Evolutionary conservation across 2,888 invertebrate genomes (phyloP).

Genomic region (Brachypalpus laphriformis): DNA sequence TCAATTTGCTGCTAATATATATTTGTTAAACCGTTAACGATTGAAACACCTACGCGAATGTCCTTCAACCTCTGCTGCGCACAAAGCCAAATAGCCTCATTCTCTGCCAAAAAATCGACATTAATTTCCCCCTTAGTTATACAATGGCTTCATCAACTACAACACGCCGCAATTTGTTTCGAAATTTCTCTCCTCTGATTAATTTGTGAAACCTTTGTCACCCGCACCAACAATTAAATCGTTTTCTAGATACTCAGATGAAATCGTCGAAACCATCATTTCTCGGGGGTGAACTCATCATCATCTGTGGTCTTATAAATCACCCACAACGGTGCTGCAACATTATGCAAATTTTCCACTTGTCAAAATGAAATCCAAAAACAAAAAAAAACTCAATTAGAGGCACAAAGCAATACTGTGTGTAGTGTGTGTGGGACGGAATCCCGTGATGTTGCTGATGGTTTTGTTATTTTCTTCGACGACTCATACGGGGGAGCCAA

Average conservation of each 20-base stretch:
- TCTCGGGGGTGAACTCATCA: conserved; percentile 3
- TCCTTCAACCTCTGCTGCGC: conserved; percentile 26
- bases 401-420: not conserved
- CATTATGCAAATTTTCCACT: conserved; percentile 65
- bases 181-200: conserved; percentile 51
- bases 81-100: conserved; percentile 6
- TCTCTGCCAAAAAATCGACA: conserved; percentile 27
- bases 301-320: conserved; percentile 55
- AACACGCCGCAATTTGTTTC: conserved; percentile 45
- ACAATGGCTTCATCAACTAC: conserved; percentile 41
- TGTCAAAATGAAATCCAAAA: conserved; percentile 42
- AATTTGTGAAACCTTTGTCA: conserved; percentile 61
- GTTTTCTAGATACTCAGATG: conserved; percentile 20
- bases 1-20: not conserved
- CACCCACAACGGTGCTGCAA: conserved; percentile 43
- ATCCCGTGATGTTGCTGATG: conserved; percentile 28
- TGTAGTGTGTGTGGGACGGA: conserved; percentile 47
- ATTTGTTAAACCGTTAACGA: not conserved
- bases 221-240: conserved; percentile 64
- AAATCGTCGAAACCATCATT: conserved; percentile 3
- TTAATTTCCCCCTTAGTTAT: conserved; percentile 7
- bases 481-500: not conserved
- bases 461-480: conserved; percentile 19
- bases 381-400: conserved; percentile 27
- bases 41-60: conserved; percentile 15